Conservation (phyloP, 2,113 vertebrate genomes). For the Lamprotornis superbus region DNA sequence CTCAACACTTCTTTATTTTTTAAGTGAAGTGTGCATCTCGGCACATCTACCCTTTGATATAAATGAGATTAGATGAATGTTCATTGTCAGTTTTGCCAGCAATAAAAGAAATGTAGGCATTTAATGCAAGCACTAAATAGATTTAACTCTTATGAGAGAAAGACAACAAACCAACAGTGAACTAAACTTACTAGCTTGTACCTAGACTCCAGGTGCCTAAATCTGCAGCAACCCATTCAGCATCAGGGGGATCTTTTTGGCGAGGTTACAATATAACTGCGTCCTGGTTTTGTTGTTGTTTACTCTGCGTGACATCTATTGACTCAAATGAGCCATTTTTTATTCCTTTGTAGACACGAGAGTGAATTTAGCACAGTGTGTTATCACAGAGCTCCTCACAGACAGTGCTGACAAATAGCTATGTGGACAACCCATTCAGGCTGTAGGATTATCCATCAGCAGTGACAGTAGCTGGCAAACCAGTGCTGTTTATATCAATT, state of each 20-base stretch:
- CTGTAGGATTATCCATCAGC: slow-evolving; percentile 69
- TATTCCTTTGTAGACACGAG: slow-evolving; percentile 64
- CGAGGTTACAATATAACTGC: background rate
- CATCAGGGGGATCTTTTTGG: background rate
- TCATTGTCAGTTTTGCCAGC: background rate
- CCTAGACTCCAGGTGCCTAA: background rate
- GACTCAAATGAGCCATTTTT: slow-evolving; percentile 65
- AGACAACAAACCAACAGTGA: background rate
- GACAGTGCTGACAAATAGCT: slow-evolving; percentile 71
- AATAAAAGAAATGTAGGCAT: background rate
- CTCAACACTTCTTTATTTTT: background rate
- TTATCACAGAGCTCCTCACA: slow-evolving; percentile 69
- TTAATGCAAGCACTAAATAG: background rate
- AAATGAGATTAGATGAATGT: background rate
- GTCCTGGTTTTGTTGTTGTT: slow-evolving; percentile 46
- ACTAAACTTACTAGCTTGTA: background rate
- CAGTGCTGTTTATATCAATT: slow-evolving; percentile 62
- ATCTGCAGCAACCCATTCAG: background rate
- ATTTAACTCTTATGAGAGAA: background rate
- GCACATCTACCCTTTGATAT: background rate
- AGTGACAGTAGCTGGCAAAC: slow-evolving; percentile 69
- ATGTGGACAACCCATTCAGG: slow-evolving; percentile 67
- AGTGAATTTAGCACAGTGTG: slow-evolving; percentile 65
- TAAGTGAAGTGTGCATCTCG: background rate
- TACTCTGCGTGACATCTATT: slow-evolving; percentile 53